Base-by-base conservation (phyloP, 2,113 vertebrate species). In the Xiphophorus maculatus region DNA sequence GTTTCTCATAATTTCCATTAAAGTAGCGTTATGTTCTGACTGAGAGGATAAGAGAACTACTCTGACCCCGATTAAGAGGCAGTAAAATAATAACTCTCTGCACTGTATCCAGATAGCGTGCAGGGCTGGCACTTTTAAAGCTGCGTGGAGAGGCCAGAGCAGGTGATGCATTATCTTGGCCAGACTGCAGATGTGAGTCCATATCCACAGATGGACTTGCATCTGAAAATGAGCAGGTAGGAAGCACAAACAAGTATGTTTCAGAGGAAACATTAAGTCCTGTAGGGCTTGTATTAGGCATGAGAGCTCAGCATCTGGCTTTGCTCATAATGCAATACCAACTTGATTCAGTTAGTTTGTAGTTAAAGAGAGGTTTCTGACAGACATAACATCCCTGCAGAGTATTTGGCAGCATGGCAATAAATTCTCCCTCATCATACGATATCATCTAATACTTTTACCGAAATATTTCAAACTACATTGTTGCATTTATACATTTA, bases 11-110 rank as follows among this genome's bases (percentile, higher is more conserved):
- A 78, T 82, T 83, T 69, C 64, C 69, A 89, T 87, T 77, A 83
- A 78, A 87, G 80, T 33, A 75, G 85, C 73, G 84, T 84, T 88
- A 79, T 35, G 62, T 69, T 84, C 63, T 76, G 70, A 73, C 54
- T 66, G 71, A 80, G 69, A 64, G 79, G 73, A 79, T 76, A 48
- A 82, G 84, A 81, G 80, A 83, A 80, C 80, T 69, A 69, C 80
- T 83, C 82, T 63, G 76, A 82, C 83, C 66, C 69, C 48, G 74
- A 83, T 87, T 84, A 81, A 76, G 71, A 69, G 75, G 67, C 62
- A 13, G 61, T 48, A 81, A 72, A 84, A 84, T 78, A 77, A 79
- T 66, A 84, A 88, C 35, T 65, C 76, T 84, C 73, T 70, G 75
- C 79, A 74, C 75, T 35, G 70, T 51, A 66, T 79, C 63, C 29